Conservation (phyloP, 2,113 vertebrate genomes). For the Neotoma lepida region DNA sequence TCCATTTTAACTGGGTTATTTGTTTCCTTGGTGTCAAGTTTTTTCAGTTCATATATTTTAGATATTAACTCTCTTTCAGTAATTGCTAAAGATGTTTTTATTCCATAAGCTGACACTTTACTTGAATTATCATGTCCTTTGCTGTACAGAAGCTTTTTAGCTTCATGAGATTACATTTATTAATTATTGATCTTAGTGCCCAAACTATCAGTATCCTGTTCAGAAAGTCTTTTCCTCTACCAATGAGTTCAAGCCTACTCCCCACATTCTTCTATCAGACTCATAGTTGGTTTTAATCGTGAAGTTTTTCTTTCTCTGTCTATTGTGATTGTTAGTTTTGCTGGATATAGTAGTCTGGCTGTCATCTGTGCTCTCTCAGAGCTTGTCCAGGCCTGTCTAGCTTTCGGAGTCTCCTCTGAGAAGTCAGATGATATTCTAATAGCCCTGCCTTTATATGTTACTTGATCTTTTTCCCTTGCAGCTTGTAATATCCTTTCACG, state of each 20-base stretch:
- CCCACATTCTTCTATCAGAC: neutral
- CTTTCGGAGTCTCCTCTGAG: neutral
- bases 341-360: neutral
- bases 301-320: neutral
- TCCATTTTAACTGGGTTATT: neutral
- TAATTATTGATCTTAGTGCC: neutral
- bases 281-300: neutral
- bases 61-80: neutral
- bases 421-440: neutral
- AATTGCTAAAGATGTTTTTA: neutral
- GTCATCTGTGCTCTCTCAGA: too few species aligned
- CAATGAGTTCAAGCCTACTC: neutral
- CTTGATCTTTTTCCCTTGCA: neutral
- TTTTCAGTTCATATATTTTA: neutral
- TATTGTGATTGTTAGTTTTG: neutral
- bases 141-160: neutral
- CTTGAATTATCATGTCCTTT: neutral
- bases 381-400: neutral
- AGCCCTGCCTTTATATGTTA: neutral
- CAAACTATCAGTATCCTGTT: neutral
- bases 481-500: neutral
- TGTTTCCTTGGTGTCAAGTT: neutral
- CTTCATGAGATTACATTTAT: neutral
- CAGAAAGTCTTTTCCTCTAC: neutral
- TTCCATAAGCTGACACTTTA: neutral